Conservation (phyloP, 2,113 vertebrate genomes). For the Prietella phreatophila region DNA sequence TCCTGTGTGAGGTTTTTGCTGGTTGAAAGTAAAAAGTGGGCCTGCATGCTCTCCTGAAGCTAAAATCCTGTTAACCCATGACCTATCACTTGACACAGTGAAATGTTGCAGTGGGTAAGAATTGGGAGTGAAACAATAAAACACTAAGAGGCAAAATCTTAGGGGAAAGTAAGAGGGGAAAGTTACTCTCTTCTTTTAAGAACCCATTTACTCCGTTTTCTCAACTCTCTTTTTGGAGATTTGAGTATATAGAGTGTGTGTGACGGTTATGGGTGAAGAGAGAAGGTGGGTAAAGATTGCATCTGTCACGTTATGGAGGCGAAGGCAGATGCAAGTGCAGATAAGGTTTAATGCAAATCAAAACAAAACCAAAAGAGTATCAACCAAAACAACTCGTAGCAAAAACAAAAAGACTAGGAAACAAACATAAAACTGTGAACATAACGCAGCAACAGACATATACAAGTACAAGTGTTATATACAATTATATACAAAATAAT, state of each 20-base stretch:
- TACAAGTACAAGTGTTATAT: too few species aligned
- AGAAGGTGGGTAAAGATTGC: background rate
- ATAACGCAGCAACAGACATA: too few species aligned
- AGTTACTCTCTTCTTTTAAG: slow-evolving; percentile 19
- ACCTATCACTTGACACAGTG: slow-evolving; percentile 56
- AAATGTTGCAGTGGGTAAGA: slow-evolving; percentile 47
- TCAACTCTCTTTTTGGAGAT: background rate
- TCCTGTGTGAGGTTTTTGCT: slow-evolving; percentile 23
- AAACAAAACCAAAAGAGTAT: too few species aligned
- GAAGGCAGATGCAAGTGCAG: too few species aligned
- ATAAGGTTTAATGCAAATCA: too few species aligned
- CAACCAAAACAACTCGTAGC: too few species aligned
- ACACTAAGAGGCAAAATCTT: slow-evolving; percentile 38
- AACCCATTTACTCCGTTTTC: slow-evolving; percentile 7
- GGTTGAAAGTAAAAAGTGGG: slow-evolving; percentile 10
- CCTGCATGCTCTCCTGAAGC: slow-evolving; percentile 22
- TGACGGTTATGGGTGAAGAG: background rate
- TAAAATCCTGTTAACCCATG: slow-evolving; percentile 56
- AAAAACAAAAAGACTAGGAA: too few species aligned
- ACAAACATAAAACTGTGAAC: too few species aligned
- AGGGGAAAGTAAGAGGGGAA: slow-evolving; percentile 20
- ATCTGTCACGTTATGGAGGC: too few species aligned
- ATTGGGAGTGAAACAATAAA: slow-evolving; percentile 53
- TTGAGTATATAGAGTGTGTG: background rate
- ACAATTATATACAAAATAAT: too few species aligned